A percentile compares a stretch with the other conserved stretches of the same genome.
These are phyloP conservation scores for Podocnemis expansa DNA, from an alignment of 2,113 vertebrate genomes.

Conservation along the genomic window DNA sequence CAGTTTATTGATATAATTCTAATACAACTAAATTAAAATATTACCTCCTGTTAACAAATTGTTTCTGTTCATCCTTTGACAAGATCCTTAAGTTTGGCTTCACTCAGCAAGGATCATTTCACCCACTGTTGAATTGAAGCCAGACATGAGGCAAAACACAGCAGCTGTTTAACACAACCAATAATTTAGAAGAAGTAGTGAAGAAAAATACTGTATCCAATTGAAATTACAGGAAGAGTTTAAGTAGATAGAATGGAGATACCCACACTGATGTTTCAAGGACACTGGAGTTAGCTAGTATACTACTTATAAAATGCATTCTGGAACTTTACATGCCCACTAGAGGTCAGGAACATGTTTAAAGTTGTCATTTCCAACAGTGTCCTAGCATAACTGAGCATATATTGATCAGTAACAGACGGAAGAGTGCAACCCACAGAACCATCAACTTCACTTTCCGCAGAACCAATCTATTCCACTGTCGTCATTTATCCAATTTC, in stretches of 20 bases:
- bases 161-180: constrained; percentile 31
- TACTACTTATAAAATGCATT: background rate
- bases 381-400: rapidly evolving
- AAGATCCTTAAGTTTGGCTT: constrained; percentile 9
- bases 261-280: background rate
- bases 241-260: background rate
- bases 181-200: background rate
- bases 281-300: background rate
- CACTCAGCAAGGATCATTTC: background rate
- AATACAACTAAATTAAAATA: constrained; percentile 41
- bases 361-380: background rate
- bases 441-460: background rate
- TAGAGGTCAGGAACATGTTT: background rate
- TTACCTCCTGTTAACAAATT: constrained; percentile 57
- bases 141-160: constrained; percentile 32
- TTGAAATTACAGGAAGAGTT: background rate
- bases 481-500: background rate
- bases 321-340: background rate
- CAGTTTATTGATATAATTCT: background rate
- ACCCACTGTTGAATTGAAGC: background rate
- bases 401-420: background rate
- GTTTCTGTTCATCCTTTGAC: constrained; percentile 35
- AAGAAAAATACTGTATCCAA: background rate
- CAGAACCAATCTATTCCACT: background rate
- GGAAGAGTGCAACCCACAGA: background rate